These are phyloP conservation scores for Rhinella marina DNA, from an alignment of 2,797 vertebrate species.

Conservation along the genomic window DNA sequence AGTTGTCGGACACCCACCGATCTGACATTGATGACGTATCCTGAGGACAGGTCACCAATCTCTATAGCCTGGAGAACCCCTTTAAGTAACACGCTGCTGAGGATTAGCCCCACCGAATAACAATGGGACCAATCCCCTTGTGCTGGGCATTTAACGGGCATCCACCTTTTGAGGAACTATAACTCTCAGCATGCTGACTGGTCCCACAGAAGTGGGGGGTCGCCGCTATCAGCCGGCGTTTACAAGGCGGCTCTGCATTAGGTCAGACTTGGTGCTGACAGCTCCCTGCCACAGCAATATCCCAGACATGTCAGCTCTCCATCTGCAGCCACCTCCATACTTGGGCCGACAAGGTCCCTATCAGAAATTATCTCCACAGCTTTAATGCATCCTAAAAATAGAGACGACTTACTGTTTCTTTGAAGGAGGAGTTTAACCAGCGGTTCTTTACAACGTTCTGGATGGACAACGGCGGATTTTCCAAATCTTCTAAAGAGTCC, in stretches of 20 bases:
- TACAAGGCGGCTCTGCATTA: background rate
- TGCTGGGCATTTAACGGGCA: too few relatives aligned
- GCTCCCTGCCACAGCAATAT: background rate
- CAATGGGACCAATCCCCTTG: too few relatives aligned
- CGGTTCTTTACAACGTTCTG: conserved; percentile 96
- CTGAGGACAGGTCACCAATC: too few relatives aligned
- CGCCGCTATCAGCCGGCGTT: background rate
- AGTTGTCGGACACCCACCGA: too few relatives aligned
- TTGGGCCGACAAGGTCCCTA: conserved; percentile 36
- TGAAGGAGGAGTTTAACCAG: conserved; percentile 96
- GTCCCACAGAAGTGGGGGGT: too few relatives aligned
- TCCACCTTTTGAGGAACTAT: too few relatives aligned
- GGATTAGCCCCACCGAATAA: too few relatives aligned
- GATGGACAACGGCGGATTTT: conserved; percentile 94
- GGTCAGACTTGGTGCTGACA: conserved; percentile 15
- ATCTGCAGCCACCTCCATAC: conserved; percentile 34
- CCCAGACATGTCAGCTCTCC: conserved; percentile 9
- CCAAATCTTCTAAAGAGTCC: conserved; percentile 98
- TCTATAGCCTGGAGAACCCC: too few relatives aligned
- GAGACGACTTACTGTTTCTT: conserved; percentile 87
- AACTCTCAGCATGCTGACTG: too few relatives aligned
- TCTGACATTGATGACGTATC: too few relatives aligned
- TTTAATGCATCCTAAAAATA: conserved; percentile 12
- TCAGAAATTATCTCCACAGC: conserved; percentile 28
- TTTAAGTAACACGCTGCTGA: too few relatives aligned